These are phyloP conservation scores for Temnothorax nylanderi DNA, from an alignment of 1,140 invertebrate genomes.

Conservation along the genomic window DNA sequence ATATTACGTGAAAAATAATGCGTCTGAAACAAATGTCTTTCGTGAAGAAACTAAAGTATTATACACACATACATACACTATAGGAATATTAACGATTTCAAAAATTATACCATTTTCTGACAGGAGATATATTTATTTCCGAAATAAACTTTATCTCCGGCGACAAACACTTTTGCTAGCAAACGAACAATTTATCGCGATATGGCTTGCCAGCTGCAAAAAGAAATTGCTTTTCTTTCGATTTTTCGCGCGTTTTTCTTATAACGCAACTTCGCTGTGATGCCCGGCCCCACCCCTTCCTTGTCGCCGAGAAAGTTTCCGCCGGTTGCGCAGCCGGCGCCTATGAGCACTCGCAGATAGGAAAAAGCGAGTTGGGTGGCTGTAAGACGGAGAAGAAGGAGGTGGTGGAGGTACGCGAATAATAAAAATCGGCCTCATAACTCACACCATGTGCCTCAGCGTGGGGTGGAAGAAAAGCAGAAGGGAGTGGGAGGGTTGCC, in stretches of 20 bases:
- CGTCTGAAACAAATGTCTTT: neutral
- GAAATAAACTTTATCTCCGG: neutral
- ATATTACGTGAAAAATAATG: neutral
- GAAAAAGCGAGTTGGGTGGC: conserved; percentile 69
- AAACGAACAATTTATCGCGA: conserved; percentile 30
- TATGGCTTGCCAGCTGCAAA: conserved; percentile 44
- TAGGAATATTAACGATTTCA: neutral
- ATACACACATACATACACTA: too few species aligned
- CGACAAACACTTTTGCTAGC: neutral
- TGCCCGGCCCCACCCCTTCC: conserved; percentile 52
- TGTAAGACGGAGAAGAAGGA: conserved; percentile 48
- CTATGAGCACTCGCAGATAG: conserved; percentile 76
- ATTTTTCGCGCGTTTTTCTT: conserved; percentile 56
- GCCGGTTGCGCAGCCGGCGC: conserved; percentile 71
- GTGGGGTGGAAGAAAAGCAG: conserved; percentile 76
- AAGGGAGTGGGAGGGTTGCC: conserved; percentile 29
- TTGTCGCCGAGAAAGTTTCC: conserved; percentile 73
- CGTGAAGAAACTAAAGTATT: neutral
- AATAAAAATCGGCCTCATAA: conserved; percentile 85
- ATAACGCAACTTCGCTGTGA: conserved; percentile 33
- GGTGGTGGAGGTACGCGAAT: conserved; percentile 79
- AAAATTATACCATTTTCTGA: neutral
- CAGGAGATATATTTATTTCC: neutral
- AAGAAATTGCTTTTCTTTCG: conserved; percentile 59
- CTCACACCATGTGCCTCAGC: conserved; percentile 80